Conservation (phyloP, 2,888 invertebrate species). For the Aleiodes leptofemur region DNA sequence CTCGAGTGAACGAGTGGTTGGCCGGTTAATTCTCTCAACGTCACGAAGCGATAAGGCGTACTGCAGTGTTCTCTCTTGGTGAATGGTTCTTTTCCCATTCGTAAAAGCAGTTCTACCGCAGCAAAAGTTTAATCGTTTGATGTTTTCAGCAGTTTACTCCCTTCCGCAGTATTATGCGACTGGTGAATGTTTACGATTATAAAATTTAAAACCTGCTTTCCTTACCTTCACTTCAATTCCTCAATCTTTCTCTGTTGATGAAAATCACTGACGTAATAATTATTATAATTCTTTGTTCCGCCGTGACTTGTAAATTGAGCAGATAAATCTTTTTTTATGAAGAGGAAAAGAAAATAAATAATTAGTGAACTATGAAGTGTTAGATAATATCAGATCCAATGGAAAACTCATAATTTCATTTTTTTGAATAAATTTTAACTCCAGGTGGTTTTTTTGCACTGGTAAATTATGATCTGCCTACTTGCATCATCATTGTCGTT, state of each 20-base stretch:
- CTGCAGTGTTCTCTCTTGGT: constrained; percentile 39
- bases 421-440: too few relatives aligned
- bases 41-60: constrained; percentile 41
- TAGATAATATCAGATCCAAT: too few relatives aligned
- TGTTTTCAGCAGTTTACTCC: constrained; percentile 40
- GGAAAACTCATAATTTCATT: too few relatives aligned
- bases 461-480: too few relatives aligned
- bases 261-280: constrained; percentile 13
- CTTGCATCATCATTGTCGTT: too few relatives aligned
- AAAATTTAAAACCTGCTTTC: constrained; percentile 4
- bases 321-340: neutral
- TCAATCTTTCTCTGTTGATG: neutral
- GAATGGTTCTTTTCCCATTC: neutral
- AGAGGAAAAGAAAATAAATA: neutral
- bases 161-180: constrained; percentile 44
- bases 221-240: neutral
- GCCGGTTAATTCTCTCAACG: constrained; percentile 18
- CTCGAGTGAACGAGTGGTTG: constrained; percentile 16
- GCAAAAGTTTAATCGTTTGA: constrained; percentile 37
- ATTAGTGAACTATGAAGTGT: neutral
- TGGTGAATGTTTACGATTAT: constrained; percentile 15
- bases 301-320: neutral
- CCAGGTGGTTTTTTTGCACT: too few relatives aligned
- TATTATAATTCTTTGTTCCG: neutral
- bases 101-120: constrained; percentile 34